phyloP scores from a whole-genome alignment of 2,888 invertebrate genomes.

The Nephrotoma appendiculata region DNA sequence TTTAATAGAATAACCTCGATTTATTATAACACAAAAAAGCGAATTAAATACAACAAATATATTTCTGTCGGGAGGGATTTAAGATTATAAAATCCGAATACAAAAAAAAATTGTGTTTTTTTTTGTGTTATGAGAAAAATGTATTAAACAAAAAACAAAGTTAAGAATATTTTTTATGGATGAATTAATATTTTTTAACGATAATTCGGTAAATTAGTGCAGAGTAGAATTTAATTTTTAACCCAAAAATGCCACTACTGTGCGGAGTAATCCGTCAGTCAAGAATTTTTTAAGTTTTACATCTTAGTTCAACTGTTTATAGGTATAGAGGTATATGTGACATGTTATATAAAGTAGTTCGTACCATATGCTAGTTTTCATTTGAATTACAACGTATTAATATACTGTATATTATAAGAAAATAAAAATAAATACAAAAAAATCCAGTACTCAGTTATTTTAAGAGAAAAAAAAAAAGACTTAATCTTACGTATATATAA shows the following conservation, averaged over 20 bases:
- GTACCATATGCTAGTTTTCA: neutral
- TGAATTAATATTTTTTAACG: neutral
- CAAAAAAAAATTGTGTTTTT: neutral
- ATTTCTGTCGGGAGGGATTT: neutral
- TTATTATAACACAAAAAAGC: neutral
- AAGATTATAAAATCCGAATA: neutral
- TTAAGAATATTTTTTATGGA: neutral
- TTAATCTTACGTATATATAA: constrained; percentile 3
- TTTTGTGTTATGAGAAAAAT: neutral
- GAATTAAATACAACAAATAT: neutral
- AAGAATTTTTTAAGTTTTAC: neutral
- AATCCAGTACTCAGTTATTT: constrained; percentile 1
- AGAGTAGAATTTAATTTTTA: neutral
- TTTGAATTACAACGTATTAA: neutral
- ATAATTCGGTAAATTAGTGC: neutral
- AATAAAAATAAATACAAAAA: neutral
- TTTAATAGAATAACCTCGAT: neutral
- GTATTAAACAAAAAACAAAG: neutral
- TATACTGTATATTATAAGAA: neutral
- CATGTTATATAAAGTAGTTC: neutral
- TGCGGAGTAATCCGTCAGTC: neutral
- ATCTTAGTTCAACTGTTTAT: neutral
- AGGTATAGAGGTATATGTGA: neutral
- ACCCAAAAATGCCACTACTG: neutral
- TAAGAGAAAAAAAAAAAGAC: neutral